Conservation (phyloP, 2,113 vertebrate genomes). For the Scomber colias region DNA sequence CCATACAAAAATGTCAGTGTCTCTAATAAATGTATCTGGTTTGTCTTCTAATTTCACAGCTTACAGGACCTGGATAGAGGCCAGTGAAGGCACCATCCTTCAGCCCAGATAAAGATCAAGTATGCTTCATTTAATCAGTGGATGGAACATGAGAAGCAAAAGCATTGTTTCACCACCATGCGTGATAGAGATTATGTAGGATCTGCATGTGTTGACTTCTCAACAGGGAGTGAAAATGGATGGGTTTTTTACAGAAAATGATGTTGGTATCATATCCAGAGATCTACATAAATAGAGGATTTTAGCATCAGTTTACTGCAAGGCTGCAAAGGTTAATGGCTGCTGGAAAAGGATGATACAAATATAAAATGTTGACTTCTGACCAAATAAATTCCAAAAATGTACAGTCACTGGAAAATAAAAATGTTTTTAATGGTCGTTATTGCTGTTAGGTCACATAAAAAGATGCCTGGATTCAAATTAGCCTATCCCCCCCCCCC, state of each 20-base stretch:
- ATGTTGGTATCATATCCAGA: background rate
- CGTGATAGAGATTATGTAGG: slow-evolving; percentile 49
- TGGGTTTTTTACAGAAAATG: background rate
- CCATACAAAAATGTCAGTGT: background rate
- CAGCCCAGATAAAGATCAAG: slow-evolving; percentile 74
- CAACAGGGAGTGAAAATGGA: slow-evolving; percentile 27
- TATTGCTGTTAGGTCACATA: slow-evolving; percentile 54
- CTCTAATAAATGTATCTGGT: slow-evolving; percentile 32
- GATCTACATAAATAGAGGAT: slow-evolving; percentile 37
- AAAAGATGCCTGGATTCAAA: slow-evolving; percentile 64
- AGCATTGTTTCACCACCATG: slow-evolving; percentile 61
- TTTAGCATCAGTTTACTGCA: background rate
- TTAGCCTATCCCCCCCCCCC: slow-evolving; percentile 32
- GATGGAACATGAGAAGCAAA: slow-evolving; percentile 64
- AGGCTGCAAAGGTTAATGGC: slow-evolving; percentile 22
- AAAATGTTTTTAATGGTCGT: slow-evolving; percentile 53
- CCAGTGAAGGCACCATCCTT: slow-evolving; percentile 72
- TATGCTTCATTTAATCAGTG: slow-evolving; percentile 74
- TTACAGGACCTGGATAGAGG: slow-evolving; percentile 60
- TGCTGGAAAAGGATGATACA: background rate
- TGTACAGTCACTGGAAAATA: slow-evolving; percentile 40
- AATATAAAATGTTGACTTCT: slow-evolving; percentile 28
- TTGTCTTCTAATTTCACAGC: slow-evolving; percentile 52
- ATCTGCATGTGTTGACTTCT: slow-evolving; percentile 40
- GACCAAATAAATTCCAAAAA: slow-evolving; percentile 42